Conservation (phyloP, 2,113 vertebrate species). For the Gobius niger region DNA sequence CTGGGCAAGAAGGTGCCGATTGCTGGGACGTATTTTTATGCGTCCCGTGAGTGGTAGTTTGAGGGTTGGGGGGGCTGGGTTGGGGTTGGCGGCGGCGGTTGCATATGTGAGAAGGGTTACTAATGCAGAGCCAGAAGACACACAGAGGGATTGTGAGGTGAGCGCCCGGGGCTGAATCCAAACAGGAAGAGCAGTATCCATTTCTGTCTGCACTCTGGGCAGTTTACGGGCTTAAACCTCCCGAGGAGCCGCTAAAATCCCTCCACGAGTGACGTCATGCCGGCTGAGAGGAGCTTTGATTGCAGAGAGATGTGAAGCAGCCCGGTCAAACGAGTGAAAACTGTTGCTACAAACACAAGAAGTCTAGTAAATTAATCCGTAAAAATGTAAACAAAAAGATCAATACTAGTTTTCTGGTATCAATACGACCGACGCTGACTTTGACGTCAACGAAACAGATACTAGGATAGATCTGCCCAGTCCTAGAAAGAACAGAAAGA, state of each 20-base stretch:
- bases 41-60: slow-evolving; percentile 45
- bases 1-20: slow-evolving; percentile 43
- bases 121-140: background rate
- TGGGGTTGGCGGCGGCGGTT: background rate
- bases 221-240: slow-evolving; percentile 38
- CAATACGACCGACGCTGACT: too few species aligned
- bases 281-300: background rate
- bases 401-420: too few species aligned
- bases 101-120: background rate
- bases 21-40: slow-evolving; percentile 50
- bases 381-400: too few species aligned
- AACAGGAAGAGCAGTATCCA: slow-evolving; percentile 41
- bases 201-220: slow-evolving; percentile 32
- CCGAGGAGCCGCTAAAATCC: slow-evolving; percentile 8
- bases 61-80: slow-evolving; percentile 41
- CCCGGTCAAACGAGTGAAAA: too few species aligned
- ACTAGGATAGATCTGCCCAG: too few species aligned
- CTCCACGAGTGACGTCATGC: background rate
- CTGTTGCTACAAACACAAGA: too few species aligned
- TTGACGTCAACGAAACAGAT: too few species aligned
- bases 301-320: background rate
- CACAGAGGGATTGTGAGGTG: slow-evolving; percentile 33
- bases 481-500: too few species aligned
- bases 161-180: slow-evolving; percentile 48
- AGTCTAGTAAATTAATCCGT: too few species aligned